Base-by-base conservation (phyloP, 2,113 vertebrate species). In the Dromaius novaehollandiae region DNA sequence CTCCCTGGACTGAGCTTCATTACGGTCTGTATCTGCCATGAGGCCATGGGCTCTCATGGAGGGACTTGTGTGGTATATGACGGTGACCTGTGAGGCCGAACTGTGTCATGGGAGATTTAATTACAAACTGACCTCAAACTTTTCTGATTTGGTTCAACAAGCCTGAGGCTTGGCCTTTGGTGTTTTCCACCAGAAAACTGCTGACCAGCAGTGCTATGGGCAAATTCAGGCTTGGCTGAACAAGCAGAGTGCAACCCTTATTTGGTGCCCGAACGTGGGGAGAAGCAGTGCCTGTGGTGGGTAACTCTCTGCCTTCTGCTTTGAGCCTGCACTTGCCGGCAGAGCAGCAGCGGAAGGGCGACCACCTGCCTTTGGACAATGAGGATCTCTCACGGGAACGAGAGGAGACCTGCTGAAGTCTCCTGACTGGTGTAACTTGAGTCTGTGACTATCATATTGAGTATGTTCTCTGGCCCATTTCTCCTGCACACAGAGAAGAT, bases 151-250 rank as follows among this genome's bases (percentile, higher is more conserved):
- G 1, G 75, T 68, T 93, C 53, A 84, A 75, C 5, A 20, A 90
- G 32, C 34, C 56, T 71, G 70, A 90, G 75, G 5, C 63, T 71
- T 82, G 22, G 24, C 74, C n/a, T 46, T 0, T 73, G 53, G 48
- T 25, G n/a, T 76, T 61, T 91, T 93, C 66, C n/a, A 82, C 21
- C 38, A 64, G 76, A 64, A 80, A 79, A 69, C 22, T 94, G 81
- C 51, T 93, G 79, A 80, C 36, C 85, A 76, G 56, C 18, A 85
- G 2, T 0, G 0, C 16, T 69, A 64, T 16, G 28, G 65, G 55
- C 48, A 82, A 73, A 34, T 0, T 40, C 3, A 82, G 56, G 30
- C 44, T 85, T 55, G 61, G 42, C 46, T 78, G 70, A 70, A 58
- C 4, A 28, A 75, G 64, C 44, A 13, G 25, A 74, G 55, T 51